Percentiles rank a stretch among this genome's conserved stretches.
phyloP scores from a whole-genome alignment of 2,797 vertebrate species.

The Phrynocephalus guinanensis region DNA sequence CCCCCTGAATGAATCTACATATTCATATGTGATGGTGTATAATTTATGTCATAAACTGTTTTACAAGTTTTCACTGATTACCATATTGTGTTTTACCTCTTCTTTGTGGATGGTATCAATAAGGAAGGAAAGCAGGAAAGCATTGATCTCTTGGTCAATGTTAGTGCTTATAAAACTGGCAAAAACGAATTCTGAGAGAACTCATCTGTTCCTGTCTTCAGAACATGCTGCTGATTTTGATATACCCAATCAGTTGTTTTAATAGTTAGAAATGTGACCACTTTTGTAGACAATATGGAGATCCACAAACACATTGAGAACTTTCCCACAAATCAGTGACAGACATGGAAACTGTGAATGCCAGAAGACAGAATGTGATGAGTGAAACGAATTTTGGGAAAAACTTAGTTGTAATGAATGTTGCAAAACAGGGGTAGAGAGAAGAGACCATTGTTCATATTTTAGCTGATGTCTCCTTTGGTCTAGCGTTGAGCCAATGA shows the following conservation, averaged over 20 bases:
- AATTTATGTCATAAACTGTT: neutral
- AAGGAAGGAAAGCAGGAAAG: constrained; percentile 2
- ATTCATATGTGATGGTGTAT: neutral
- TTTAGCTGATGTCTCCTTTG: constrained; percentile 30
- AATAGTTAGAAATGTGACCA: neutral
- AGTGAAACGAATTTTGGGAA: neutral
- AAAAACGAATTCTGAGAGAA: fast-evolving
- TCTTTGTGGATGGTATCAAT: neutral
- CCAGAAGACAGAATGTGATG: neutral
- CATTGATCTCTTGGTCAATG: constrained; percentile 1
- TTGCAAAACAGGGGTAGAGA: neutral
- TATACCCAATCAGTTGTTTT: neutral
- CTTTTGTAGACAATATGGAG: neutral
- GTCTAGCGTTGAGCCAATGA: neutral
- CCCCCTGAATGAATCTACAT: neutral
- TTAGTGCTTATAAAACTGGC: constrained; percentile 14
- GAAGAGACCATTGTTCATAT: constrained; percentile 9
- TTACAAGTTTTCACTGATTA: neutral
- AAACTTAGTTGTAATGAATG: neutral
- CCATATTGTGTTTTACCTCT: constrained; percentile 1
- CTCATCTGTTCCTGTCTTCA: constrained; percentile 29
- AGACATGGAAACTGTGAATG: neutral
- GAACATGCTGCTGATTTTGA: constrained; percentile 7
- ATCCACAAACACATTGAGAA: neutral
- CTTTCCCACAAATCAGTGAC: neutral